Percentiles rank a stretch among this genome's conserved stretches.
These are phyloP conservation scores for Cryptoprocta ferox DNA, from an alignment of 2,797 vertebrate genomes.

Conservation along the genomic window DNA sequence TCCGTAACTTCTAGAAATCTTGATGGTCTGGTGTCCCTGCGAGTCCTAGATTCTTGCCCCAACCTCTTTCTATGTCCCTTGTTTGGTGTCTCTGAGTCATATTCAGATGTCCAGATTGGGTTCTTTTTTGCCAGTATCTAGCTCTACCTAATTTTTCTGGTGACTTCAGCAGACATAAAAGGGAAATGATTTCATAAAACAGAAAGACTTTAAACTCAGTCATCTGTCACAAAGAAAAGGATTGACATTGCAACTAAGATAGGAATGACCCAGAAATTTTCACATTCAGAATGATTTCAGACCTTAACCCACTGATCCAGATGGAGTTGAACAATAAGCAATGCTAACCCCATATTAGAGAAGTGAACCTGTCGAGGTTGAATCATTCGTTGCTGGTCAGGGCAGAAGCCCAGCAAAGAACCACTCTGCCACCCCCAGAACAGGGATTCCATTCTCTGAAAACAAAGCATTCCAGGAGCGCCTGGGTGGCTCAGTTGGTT, in stretches of 20 bases:
- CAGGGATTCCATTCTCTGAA: neutral
- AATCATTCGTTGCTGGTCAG: neutral
- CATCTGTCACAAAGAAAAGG: neutral
- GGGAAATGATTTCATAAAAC: neutral
- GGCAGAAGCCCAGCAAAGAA: neutral
- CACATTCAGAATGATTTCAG: neutral
- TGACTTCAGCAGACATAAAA: neutral
- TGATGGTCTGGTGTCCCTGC: neutral
- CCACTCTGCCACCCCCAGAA: neutral
- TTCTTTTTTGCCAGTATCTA: neutral
- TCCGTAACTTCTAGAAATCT: constrained; percentile 54
- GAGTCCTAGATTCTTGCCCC: neutral
- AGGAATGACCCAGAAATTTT: neutral
- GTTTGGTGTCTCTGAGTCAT: neutral
- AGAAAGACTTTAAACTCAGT: neutral
- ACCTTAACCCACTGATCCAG: neutral
- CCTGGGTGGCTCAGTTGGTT: no score
- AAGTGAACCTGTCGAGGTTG: neutral
- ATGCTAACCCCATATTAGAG: neutral
- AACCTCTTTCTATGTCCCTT: neutral
- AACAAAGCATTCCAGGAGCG: neutral
- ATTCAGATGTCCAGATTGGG: neutral
- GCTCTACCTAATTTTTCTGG: neutral
- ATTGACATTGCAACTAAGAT: neutral
- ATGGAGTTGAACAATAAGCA: neutral